These are phyloP conservation scores for Calycopis cecrops DNA, from an alignment of 1,140 invertebrate species.

Conservation along the genomic window DNA sequence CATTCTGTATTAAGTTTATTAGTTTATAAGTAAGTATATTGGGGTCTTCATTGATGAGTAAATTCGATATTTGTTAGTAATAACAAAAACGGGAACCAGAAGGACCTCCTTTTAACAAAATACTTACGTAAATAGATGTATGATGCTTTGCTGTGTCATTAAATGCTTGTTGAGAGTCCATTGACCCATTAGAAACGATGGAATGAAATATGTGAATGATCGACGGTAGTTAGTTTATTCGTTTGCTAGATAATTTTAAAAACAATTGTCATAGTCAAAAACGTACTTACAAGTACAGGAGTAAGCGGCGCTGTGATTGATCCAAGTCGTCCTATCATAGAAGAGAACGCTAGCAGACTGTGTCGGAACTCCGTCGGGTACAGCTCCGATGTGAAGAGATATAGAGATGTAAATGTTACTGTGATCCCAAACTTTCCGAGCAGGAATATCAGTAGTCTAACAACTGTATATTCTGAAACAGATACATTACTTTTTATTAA, in stretches of 20 bases:
- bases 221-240: neutral
- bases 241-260: no score
- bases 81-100: no score
- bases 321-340: conserved; percentile 41
- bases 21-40: no score
- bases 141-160: no score
- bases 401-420: conserved; percentile 76
- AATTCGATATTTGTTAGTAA: no score
- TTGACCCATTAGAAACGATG: neutral
- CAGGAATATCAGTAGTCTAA: conserved; percentile 22
- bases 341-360: conserved; percentile 66
- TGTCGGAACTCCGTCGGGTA: conserved; percentile 76
- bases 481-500: neutral
- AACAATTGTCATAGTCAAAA: neutral
- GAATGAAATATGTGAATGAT: neutral
- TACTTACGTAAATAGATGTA: no score
- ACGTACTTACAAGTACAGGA: conserved; percentile 34
- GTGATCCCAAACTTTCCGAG: conserved; percentile 79
- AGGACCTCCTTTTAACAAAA: no score
- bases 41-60: no score
- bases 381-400: conserved; percentile 65
- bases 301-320: conserved; percentile 38
- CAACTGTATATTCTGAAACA: conserved; percentile 20
- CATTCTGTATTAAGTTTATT: no score
- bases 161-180: no score